Base-by-base conservation (phyloP, 2,113 vertebrate species). In the Epinephelus moara region DNA sequence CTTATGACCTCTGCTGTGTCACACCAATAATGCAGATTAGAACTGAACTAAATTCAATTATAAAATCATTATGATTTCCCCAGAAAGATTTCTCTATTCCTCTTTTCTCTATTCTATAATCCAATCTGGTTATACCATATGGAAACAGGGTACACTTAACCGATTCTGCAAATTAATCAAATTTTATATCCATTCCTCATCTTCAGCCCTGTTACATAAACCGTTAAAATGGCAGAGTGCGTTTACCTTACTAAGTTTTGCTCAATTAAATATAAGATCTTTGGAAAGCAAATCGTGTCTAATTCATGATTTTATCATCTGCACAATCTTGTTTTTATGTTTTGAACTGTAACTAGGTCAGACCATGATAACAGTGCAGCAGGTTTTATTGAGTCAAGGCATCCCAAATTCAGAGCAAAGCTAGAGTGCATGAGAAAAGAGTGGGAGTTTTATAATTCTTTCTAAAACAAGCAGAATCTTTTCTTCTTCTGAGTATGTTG, bases 41-140 rank as follows among this genome's bases (percentile, higher is more conserved):
- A 67, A 68, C 6, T 76, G 14, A 77, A 33, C n/a, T 62, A 13
- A 70, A 70, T 80, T 52, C 14, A 73, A 61, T 70, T 33, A 47
- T 59, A 3, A 15, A 53, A 27, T 63, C 30, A 2, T 42, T 55
- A 55, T 59, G 55, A 21, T 64, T 56, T 62, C 23, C 3, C 17
- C 15, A 8, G 18, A 6, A 2, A 27, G n/a, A 4, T 27, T 25
- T 25, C 4, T 67, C 7, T 25, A 25, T 67, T 49, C 30, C 30
- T 30, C 30, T 30, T 4, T 30, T 30, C 30, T 21, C 8, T 10
- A 21, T 21, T 62, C 33, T 21, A 6, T 40, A 18, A 21, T 40
- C 33, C 40, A 6, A 40, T 63, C 33, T 17, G 15, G 25, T 60
- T 60, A 6, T 27, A 27, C 23, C 21, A 4, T 33, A 33, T 17